Base-by-base conservation (phyloP, 2,888 invertebrate genomes). In the Leptinotarsa haldemani region DNA sequence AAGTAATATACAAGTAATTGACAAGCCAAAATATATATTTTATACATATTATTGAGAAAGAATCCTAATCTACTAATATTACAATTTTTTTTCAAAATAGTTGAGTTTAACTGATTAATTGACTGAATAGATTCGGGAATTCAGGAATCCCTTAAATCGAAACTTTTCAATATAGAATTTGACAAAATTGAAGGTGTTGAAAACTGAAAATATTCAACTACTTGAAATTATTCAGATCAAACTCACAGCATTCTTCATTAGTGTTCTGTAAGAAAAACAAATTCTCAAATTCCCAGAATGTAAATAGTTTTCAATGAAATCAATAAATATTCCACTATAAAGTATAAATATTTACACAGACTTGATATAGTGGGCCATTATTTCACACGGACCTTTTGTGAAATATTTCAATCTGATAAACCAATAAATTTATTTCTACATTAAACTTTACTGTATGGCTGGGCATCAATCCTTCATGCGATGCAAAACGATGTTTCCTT, bases 1-100 rank as follows among this genome's bases (percentile, higher is more conserved):
- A 68, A 46, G 56, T 58, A 68, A 53, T 68, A 68, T 68, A 68
- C 68, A 68, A 47, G 30, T 56, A 68, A 68, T 68, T 68, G 68
- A 68, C 68, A 68, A 68, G 68, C 20, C 56, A 46, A 53, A 58
- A 56, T 56, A 56, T 15, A 56, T 56, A 12, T 20, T 56, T 18
- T 50, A 50, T 50, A 56, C 4, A 20, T 20, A 5, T 22, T 22
- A 20, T 56, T 56, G 13, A 56, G 25, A 56, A 56, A 56, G 1
- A 20, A 18, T 9, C 56, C 12, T 56, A 56, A 56, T 15, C n/a
- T 50, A 50, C 4, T 40, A 40, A 40, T 40, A 40, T 40, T 40
- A 40, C 30, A 40, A 40, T 40, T 40, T 40, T 9, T 9, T 9
- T 40, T 12, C 9, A 40, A 40, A 25, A 30, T 30, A 30, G 30